These are phyloP conservation scores for Zaprionus gabonicus DNA, from an alignment of 1,140 invertebrate species.

Conservation along the genomic window DNA sequence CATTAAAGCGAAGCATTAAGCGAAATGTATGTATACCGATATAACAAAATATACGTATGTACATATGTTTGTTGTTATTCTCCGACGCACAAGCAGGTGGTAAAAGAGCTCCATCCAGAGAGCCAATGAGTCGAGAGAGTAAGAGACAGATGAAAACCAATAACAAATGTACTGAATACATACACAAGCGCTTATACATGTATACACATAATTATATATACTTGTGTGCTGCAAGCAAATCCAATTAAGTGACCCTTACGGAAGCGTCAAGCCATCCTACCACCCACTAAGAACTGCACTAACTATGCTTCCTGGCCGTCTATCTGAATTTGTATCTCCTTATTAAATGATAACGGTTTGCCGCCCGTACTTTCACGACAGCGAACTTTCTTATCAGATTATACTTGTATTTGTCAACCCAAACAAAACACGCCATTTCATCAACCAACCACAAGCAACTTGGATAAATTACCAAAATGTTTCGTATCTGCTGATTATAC, in stretches of 20 bases:
- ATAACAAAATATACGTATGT: slow-evolving; percentile 38
- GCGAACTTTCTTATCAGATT: slow-evolving; percentile 60
- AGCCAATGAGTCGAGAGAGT: slow-evolving; percentile 19
- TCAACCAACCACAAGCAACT: slow-evolving; percentile 46
- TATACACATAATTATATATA: slow-evolving; percentile 13
- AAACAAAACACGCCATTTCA: slow-evolving; percentile 72
- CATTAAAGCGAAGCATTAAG: slow-evolving; percentile 61
- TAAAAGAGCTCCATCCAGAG: slow-evolving; percentile 43
- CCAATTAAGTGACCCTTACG: slow-evolving; percentile 68
- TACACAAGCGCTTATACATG: background rate
- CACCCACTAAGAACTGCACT: slow-evolving; percentile 24
- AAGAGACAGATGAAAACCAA: slow-evolving; percentile 61
- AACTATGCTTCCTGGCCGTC: slow-evolving; percentile 9
- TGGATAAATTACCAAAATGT: slow-evolving; percentile 61
- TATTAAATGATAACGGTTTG: slow-evolving; percentile 27
- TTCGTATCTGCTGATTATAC: slow-evolving; percentile 34
- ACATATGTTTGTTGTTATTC: slow-evolving; percentile 60
- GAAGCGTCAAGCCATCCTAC: slow-evolving; percentile 36
- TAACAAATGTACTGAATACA: slow-evolving; percentile 59
- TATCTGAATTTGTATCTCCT: slow-evolving; percentile 1
- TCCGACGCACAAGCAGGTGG: slow-evolving; percentile 77
- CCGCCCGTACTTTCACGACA: background rate
- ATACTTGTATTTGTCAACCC: slow-evolving; percentile 44
- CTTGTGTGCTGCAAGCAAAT: slow-evolving; percentile 58
- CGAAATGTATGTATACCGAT: slow-evolving; percentile 60